These are phyloP conservation scores for Apostichopus californicus DNA, from an alignment of 35 echinoderm and acorn worm genomes.

Conservation along the genomic window DNA sequence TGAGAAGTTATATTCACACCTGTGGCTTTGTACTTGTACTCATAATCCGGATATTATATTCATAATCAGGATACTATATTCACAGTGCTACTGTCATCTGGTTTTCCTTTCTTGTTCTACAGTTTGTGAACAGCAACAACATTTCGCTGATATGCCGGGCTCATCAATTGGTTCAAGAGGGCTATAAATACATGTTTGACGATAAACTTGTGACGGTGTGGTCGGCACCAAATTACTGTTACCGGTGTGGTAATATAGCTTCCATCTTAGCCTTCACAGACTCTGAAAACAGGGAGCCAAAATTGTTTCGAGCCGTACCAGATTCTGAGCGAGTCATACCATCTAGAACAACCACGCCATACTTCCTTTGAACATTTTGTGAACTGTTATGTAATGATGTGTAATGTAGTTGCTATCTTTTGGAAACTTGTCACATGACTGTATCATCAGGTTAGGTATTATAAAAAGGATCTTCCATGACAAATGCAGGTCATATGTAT, in stretches of 20 bases:
- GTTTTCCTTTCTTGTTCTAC: slow-evolving; percentile 21
- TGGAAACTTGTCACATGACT: no score
- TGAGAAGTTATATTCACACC: no score
- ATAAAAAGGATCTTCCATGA: no score
- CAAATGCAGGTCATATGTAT: no score
- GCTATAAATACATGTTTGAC: slow-evolving; percentile 99
- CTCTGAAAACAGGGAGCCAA: slow-evolving; percentile 80
- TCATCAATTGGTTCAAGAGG: slow-evolving; percentile 97
- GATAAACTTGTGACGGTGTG: slow-evolving; percentile 98
- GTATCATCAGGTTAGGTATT: no score
- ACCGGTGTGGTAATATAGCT: slow-evolving; percentile 95
- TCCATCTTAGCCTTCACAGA: slow-evolving; percentile 93
- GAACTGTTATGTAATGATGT: neutral
- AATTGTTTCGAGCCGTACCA: slow-evolving; percentile 93
- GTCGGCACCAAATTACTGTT: slow-evolving; percentile 98
- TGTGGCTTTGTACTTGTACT: no score
- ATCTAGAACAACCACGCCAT: slow-evolving; percentile 90
- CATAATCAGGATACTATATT: no score
- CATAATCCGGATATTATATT: no score
- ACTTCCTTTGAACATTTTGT: slow-evolving; percentile 76
- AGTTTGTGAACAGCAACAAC: slow-evolving; percentile 99
- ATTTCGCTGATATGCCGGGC: slow-evolving; percentile 93
- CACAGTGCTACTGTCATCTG: neutral
- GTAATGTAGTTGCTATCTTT: no score
- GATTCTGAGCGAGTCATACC: slow-evolving; percentile 93